Evolutionary conservation across 2,113 vertebrate genomes (phyloP).

Genomic region (Rhea americana): DNA sequence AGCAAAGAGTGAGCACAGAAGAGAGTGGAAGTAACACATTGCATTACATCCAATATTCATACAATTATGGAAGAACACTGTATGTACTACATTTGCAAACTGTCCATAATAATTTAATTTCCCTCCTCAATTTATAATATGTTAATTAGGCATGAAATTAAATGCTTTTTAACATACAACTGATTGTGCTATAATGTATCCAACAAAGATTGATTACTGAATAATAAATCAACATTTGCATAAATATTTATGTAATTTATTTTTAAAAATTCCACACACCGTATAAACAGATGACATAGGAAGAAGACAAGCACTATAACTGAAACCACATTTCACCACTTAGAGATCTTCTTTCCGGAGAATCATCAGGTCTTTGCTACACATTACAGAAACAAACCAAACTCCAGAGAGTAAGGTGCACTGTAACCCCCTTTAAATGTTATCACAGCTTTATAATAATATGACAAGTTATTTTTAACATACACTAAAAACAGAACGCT

Average conservation of each 20-base stretch:
- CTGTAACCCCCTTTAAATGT: background rate
- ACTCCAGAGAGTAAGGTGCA: background rate
- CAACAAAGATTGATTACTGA: constrained; percentile 73
- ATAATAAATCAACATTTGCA: constrained; percentile 68
- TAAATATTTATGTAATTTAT: constrained; percentile 65
- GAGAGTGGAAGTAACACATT: constrained; percentile 47
- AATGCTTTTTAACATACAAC: constrained; percentile 74
- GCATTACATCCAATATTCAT: constrained; percentile 68
- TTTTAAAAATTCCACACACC: background rate
- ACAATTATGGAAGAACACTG: constrained; percentile 62
- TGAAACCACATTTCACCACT: background rate
- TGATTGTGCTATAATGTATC: constrained; percentile 70
- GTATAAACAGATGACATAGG: constrained; percentile 26
- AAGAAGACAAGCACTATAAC: background rate
- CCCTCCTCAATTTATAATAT: constrained; percentile 69
- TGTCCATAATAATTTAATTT: constrained; percentile 78
- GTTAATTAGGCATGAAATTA: constrained; percentile 75
- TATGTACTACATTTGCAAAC: constrained; percentile 73
- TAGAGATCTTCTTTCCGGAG: background rate
- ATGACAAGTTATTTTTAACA: background rate
- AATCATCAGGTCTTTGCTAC: background rate
- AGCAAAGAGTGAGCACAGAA: constrained; percentile 13
- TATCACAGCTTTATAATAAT: background rate
- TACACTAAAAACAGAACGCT: background rate
- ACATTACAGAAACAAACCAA: background rate